Conservation (phyloP, 2,797 vertebrate species). For the Tragelaphus oryx region DNA sequence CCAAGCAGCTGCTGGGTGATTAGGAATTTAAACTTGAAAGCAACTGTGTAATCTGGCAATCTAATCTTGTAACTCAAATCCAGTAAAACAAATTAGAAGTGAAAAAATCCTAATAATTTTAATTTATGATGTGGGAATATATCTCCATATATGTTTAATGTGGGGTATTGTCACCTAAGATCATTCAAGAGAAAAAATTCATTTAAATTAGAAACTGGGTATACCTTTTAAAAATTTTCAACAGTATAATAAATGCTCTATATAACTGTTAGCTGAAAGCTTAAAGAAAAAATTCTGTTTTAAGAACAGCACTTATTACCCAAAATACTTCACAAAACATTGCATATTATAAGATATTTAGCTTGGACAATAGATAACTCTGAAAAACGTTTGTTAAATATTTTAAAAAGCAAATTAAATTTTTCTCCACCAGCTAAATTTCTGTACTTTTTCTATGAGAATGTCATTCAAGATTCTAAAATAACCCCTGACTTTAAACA, state of each 20-base stretch:
- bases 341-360: not conserved
- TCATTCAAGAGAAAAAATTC: slow-evolving; percentile 28
- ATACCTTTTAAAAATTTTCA: slow-evolving; percentile 24
- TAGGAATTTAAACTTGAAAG: slow-evolving; percentile 28
- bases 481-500: not conserved
- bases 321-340: slow-evolving; percentile 14
- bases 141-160: not conserved
- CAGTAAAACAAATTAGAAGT: not conserved
- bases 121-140: not conserved
- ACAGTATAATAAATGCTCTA: not conserved
- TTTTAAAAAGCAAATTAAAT: slow-evolving; percentile 1
- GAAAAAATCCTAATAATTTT: not conserved
- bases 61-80: slow-evolving; percentile 14
- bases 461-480: slow-evolving; percentile 13
- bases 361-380: not conserved
- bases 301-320: not conserved
- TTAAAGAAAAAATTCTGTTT: slow-evolving; percentile 26
- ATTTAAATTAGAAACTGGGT: not conserved
- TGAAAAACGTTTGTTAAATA: slow-evolving; percentile 9
- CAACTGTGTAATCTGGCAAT: slow-evolving; percentile 4
- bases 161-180: not conserved
- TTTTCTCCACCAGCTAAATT: slow-evolving; percentile 13
- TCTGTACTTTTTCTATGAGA: not conserved
- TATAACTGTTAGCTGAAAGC: not conserved
- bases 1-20: not conserved